Percentiles rank a stretch among this genome's conserved stretches.
Evolutionary conservation across 2,113 vertebrate genomes (phyloP).

Genomic region (Burhinus bistriatus): DNA sequence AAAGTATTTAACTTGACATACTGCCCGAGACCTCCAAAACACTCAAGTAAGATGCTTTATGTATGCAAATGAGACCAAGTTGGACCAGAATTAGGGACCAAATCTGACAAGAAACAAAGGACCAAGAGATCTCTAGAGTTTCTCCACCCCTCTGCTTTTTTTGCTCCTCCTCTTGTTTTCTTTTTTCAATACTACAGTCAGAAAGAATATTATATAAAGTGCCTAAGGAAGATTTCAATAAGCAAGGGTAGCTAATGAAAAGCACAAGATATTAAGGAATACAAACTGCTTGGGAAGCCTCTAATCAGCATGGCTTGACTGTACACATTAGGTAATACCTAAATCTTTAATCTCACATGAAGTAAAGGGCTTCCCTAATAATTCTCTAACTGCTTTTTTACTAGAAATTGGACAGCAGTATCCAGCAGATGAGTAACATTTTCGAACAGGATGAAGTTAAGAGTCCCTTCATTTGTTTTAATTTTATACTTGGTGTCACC

Average conservation of each 20-base stretch:
- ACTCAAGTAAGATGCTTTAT: background rate
- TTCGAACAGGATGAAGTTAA: background rate
- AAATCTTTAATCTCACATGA: background rate
- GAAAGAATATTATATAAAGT: background rate
- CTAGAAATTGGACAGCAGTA: background rate
- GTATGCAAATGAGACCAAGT: background rate
- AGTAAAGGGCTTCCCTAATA: background rate
- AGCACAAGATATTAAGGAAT: background rate
- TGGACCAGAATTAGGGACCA: background rate
- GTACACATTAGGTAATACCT: background rate
- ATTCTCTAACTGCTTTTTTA: background rate
- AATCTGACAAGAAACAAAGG: background rate
- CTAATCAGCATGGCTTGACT: background rate
- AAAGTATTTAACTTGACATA: background rate
- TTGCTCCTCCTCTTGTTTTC: background rate
- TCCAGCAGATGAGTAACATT: background rate
- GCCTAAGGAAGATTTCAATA: background rate
- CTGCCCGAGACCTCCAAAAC: background rate
- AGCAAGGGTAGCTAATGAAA: background rate
- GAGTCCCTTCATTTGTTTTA: background rate
- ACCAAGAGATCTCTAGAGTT: background rate
- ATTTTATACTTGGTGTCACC: background rate
- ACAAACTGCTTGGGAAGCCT: background rate
- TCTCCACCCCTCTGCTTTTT: background rate
- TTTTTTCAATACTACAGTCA: background rate